These are phyloP conservation scores for Pseudopipra pipra DNA, from an alignment of 2,113 vertebrate species.

Conservation along the genomic window DNA sequence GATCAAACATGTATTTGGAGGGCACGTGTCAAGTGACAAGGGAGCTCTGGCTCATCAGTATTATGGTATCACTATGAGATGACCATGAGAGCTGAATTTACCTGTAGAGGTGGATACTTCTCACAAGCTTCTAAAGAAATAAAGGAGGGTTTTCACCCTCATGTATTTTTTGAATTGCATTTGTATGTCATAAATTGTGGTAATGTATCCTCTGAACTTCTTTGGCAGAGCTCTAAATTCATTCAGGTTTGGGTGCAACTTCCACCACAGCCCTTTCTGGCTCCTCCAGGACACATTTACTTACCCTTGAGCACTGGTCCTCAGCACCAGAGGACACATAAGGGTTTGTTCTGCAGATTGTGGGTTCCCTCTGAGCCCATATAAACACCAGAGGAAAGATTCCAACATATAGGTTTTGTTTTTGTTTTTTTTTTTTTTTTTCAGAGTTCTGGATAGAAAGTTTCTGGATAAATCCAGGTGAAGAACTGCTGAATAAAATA, in stretches of 20 bases:
- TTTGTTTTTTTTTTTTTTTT: neutral
- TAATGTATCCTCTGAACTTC: neutral
- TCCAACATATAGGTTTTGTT: neutral
- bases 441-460: neutral
- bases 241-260: neutral
- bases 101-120: neutral
- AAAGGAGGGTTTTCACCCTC: neutral
- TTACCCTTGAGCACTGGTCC: neutral
- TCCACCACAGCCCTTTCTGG: neutral
- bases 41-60: neutral
- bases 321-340: neutral
- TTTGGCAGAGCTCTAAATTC: neutral
- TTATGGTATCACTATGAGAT: neutral
- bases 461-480: neutral
- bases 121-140: neutral
- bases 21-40: neutral
- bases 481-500: neutral
- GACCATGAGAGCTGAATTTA: neutral
- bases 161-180: neutral
- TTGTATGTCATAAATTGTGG: neutral
- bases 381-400: neutral
- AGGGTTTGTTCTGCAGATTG: neutral
- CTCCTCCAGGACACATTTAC: neutral
- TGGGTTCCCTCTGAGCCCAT: neutral
- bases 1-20: neutral